Conservation (phyloP, 1,140 invertebrate genomes). For the Drosophila sproati region DNA sequence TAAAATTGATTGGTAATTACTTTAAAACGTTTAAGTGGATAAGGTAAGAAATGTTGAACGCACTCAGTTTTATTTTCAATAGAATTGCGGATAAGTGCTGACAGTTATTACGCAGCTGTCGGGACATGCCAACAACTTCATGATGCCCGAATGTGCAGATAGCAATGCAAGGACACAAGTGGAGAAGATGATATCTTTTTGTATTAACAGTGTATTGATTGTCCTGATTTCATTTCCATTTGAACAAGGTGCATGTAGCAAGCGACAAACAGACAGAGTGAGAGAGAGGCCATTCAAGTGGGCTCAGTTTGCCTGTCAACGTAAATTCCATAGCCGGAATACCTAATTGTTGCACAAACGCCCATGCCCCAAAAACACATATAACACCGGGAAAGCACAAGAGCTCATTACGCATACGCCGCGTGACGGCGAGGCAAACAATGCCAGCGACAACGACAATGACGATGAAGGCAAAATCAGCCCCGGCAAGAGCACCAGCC, state of each 20-base stretch:
- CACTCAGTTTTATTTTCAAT: too few relatives aligned
- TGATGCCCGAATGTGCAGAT: background rate
- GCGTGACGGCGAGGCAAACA: constrained; percentile 67
- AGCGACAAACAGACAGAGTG: background rate
- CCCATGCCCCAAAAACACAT: constrained; percentile 42
- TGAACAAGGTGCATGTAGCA: constrained; percentile 6
- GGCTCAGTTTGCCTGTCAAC: constrained; percentile 45
- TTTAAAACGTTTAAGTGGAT: too few relatives aligned
- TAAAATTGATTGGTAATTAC: too few relatives aligned
- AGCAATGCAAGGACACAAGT: background rate
- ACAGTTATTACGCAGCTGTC: constrained; percentile 54
- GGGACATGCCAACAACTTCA: constrained; percentile 9
- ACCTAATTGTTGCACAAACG: constrained; percentile 69
- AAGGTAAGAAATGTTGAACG: too few relatives aligned
- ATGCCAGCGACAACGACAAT: constrained; percentile 54
- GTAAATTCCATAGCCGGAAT: constrained; percentile 64
- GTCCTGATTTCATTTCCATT: constrained; percentile 42
- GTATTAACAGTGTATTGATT: background rate
- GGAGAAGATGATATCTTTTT: background rate
- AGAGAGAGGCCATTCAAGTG: constrained; percentile 40
- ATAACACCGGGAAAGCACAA: constrained; percentile 38
- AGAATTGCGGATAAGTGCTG: background rate
- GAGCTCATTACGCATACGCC: constrained; percentile 79
- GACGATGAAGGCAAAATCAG: constrained; percentile 18
- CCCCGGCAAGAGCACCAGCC: constrained; percentile 26